Conservation (phyloP, 2,113 vertebrate species). For the Thinocorus orbignyianus region DNA sequence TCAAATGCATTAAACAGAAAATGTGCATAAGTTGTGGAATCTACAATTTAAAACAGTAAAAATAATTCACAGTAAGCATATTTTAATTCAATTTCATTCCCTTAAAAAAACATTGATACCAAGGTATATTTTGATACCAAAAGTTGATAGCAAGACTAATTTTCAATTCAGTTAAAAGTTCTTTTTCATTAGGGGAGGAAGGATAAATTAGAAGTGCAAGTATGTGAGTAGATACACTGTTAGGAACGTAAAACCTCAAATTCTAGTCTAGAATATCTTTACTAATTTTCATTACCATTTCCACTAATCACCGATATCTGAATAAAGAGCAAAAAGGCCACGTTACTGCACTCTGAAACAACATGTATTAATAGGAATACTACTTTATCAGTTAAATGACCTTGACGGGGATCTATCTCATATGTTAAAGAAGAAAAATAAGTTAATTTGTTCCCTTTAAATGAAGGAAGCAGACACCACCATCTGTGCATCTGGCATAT, state of each 20-base stretch:
- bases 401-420: neutral
- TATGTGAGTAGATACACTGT: neutral
- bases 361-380: neutral
- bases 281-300: neutral
- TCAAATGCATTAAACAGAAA: slow-evolving; percentile 99
- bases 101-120: neutral
- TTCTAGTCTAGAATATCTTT: neutral
- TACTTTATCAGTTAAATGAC: neutral
- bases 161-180: neutral
- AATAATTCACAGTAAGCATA: neutral
- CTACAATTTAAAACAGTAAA: slow-evolving; percentile 74
- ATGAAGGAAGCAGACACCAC: neutral
- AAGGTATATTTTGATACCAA: neutral
- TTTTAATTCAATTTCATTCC: neutral
- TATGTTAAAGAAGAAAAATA: neutral
- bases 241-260: neutral
- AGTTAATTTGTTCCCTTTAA: neutral
- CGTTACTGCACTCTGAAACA: neutral
- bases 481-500: fast-evolving
- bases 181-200: neutral
- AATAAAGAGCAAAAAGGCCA: neutral
- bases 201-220: neutral
- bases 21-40: slow-evolving; percentile 95
- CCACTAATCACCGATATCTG: neutral
- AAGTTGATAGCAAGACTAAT: neutral